Evolutionary conservation across 2,888 invertebrate genomes (phyloP).

Genomic region (Drosophila mimetica): DNA sequence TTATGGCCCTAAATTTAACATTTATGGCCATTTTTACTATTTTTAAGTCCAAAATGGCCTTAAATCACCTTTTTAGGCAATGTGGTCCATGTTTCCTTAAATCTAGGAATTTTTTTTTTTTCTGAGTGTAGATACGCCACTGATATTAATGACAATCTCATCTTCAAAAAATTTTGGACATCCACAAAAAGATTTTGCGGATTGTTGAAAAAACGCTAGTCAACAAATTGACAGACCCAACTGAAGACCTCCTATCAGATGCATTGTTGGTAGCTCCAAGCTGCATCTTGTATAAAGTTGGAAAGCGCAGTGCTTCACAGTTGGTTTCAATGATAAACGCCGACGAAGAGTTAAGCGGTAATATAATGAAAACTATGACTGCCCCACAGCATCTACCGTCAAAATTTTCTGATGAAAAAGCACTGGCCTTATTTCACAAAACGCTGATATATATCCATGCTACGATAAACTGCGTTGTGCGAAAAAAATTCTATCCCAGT

Average conservation of each 20-base stretch:
- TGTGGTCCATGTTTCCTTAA: not conserved
- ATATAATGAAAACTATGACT: not conserved
- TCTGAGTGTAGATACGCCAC: constrained; percentile 2
- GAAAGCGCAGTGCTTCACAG: constrained; percentile 8
- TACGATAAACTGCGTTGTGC: constrained; percentile 3
- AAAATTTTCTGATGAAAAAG: constrained; percentile 2
- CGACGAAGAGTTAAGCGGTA: constrained; percentile 1
- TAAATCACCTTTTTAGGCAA: no score
- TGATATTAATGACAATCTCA: not conserved
- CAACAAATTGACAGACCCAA: constrained; percentile 3
- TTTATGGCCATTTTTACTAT: no score
- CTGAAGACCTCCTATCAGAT: constrained; percentile 8
- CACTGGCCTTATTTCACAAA: no score
- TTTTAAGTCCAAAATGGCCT: no score
- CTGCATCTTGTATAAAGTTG: constrained; percentile 8
- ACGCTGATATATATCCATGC: no score
- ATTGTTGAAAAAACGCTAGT: constrained; percentile 3
- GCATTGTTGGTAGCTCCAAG: constrained; percentile 10
- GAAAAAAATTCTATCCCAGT: constrained; percentile 2
- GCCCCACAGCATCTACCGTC: not conserved
- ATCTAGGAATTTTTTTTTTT: not conserved
- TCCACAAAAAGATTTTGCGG: constrained; percentile 9
- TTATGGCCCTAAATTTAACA: no score
- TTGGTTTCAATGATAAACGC: constrained; percentile 6
- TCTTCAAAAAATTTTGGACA: constrained; percentile 1